phyloP scores from a whole-genome alignment of 2,888 invertebrate species.

The Drosophila leonis region DNA sequence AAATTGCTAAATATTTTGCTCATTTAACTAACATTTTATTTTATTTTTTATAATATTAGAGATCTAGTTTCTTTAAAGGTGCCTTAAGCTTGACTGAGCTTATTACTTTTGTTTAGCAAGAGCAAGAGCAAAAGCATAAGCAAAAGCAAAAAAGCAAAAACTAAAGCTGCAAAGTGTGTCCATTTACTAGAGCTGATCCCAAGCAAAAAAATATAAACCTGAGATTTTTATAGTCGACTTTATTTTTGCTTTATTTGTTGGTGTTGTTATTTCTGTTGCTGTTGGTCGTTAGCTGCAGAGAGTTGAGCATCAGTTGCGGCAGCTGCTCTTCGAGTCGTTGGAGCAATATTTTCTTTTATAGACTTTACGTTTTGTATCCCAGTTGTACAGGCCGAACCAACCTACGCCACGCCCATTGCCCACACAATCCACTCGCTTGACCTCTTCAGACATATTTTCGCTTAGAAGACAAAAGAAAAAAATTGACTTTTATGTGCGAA shows the following conservation, averaged over 20 bases:
- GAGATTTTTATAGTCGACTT: slow-evolving; percentile 76
- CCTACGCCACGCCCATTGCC: background rate
- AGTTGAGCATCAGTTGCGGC: slow-evolving; percentile 37
- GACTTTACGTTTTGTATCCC: slow-evolving; percentile 63
- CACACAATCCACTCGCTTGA: slow-evolving; percentile 26
- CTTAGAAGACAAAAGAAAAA: slow-evolving; percentile 56
- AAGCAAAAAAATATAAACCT: slow-evolving; percentile 61
- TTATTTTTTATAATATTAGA: background rate
- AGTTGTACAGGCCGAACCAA: slow-evolving; percentile 19
- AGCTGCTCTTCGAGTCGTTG: slow-evolving; percentile 39
- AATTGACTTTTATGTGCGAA: slow-evolving; percentile 52
- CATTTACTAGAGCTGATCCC: slow-evolving; percentile 30
- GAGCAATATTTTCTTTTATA: slow-evolving; percentile 72
- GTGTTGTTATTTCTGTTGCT: slow-evolving; percentile 18
- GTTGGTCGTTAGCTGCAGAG: slow-evolving; percentile 43
- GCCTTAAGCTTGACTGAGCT: background rate
- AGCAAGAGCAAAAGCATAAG: background rate
- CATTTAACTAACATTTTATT: background rate
- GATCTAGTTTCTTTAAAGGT: background rate
- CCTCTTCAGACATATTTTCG: slow-evolving; percentile 55
- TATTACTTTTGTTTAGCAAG: background rate
- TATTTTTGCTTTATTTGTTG: slow-evolving; percentile 63
- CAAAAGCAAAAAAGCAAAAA: slow-evolving; percentile 3
- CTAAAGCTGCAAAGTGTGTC: slow-evolving; percentile 13
- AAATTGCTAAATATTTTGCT: background rate